phyloP scores from a whole-genome alignment of 2,888 invertebrate genomes.

The Mylabris sibirica region DNA sequence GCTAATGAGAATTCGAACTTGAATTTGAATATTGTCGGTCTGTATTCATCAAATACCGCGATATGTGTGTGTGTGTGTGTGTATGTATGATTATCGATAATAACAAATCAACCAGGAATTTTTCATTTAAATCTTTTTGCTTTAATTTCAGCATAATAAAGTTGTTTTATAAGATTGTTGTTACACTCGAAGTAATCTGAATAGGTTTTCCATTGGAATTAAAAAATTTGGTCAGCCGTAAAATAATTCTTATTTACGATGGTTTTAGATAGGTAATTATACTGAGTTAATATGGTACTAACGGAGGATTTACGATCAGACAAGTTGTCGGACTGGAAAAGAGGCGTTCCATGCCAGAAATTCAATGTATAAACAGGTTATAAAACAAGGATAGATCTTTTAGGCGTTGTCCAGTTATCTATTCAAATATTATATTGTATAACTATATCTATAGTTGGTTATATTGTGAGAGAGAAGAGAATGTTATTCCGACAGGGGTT shows the following conservation, averaged over 20 bases:
- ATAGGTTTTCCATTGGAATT: not conserved
- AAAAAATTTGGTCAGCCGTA: conserved; percentile 5
- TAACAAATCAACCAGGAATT: too few relatives aligned
- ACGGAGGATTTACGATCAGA: conserved; percentile 1
- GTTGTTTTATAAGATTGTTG: not conserved
- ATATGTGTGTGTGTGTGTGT: too few relatives aligned
- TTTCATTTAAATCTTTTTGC: too few relatives aligned
- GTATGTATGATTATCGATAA: too few relatives aligned
- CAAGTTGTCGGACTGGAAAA: conserved; percentile 14
- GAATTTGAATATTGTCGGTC: too few relatives aligned
- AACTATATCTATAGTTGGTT: not conserved
- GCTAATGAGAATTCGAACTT: too few relatives aligned
- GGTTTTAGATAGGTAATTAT: conserved; percentile 5
- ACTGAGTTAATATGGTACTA: conserved; percentile 3
- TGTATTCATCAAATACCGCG: too few relatives aligned
- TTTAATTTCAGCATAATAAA: not conserved
- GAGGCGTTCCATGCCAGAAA: conserved; percentile 13
- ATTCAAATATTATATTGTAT: conserved; percentile 7
- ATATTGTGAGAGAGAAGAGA: not conserved
- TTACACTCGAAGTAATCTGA: not conserved
- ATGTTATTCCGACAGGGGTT: conserved; percentile 7
- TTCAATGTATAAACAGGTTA: conserved; percentile 14
- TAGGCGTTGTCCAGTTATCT: conserved; percentile 11
- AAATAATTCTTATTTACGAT: conserved; percentile 7
- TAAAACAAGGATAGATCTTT: conserved; percentile 10